Conservation (phyloP, 2,113 vertebrate species). For the Etheostoma spectabile region DNA sequence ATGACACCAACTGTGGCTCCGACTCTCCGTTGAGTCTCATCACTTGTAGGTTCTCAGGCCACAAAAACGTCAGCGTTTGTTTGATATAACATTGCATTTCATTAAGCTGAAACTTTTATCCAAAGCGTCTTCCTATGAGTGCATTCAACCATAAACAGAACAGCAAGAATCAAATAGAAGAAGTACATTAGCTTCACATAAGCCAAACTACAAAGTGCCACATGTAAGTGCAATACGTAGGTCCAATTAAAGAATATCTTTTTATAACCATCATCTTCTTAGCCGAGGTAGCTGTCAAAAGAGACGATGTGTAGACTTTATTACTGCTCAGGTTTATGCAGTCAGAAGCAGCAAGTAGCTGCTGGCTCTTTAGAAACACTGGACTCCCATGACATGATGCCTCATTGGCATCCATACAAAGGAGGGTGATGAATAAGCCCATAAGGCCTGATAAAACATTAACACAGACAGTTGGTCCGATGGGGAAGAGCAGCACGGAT, state of each 20-base stretch:
- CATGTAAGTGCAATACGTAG: too few relatives aligned
- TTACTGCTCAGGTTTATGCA: conserved; percentile 43
- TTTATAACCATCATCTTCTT: too few relatives aligned
- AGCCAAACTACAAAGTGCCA: too few relatives aligned
- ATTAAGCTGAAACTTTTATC: too few relatives aligned
- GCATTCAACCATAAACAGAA: too few relatives aligned
- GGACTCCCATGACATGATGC: conserved; percentile 62
- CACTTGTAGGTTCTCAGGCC: conserved; percentile 33
- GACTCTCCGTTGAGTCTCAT: conserved; percentile 31
- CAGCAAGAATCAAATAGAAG: too few relatives aligned
- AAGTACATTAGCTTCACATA: too few relatives aligned
- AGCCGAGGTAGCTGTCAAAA: too few relatives aligned
- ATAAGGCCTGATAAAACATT: conserved; percentile 83
- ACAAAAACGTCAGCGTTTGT: conserved; percentile 48
- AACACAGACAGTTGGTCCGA: conserved; percentile 75
- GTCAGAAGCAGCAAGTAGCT: conserved; percentile 57
- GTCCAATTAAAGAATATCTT: too few relatives aligned
- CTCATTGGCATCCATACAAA: conserved; percentile 76
- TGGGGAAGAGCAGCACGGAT: conserved; percentile 54
- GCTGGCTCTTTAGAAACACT: conserved; percentile 49
- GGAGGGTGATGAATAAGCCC: conserved; percentile 75
- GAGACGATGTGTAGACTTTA: too few relatives aligned
- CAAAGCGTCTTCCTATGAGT: too few relatives aligned
- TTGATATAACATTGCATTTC: conserved; percentile 24
- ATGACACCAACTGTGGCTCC: conserved; percentile 62